Conservation (phyloP, 1,140 invertebrate genomes). For the Aleiodes sp. region DNA sequence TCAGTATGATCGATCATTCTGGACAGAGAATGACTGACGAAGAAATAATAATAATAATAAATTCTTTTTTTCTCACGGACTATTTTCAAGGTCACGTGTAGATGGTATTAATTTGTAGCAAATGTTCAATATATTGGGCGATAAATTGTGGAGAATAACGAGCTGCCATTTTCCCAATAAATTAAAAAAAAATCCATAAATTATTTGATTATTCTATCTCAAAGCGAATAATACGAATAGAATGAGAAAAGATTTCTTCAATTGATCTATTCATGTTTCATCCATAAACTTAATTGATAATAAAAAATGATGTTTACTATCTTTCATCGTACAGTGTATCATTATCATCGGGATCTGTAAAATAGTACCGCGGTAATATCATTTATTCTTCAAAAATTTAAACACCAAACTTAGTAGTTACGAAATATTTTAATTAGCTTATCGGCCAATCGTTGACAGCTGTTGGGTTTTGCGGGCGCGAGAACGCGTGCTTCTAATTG, state of each 20-base stretch:
- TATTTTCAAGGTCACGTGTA: neutral
- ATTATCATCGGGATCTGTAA: constrained; percentile 25
- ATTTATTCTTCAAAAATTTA: constrained; percentile 9
- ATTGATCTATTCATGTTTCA: neutral
- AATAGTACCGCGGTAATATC: neutral
- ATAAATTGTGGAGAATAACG: too few relatives aligned
- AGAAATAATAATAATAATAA: neutral
- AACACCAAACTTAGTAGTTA: constrained; percentile 41
- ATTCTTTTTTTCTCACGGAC: constrained; percentile 1
- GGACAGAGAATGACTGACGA: neutral
- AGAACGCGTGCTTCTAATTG: constrained; percentile 63
- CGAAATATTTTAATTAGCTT: constrained; percentile 67
- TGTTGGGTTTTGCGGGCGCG: constrained; percentile 40
- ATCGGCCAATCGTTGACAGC: constrained; percentile 62
- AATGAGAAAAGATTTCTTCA: too few relatives aligned
- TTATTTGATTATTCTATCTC: too few relatives aligned
- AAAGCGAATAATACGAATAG: too few relatives aligned
- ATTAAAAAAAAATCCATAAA: constrained; percentile 12
- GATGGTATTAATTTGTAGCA: neutral
- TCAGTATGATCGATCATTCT: neutral
- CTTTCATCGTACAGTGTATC: neutral
- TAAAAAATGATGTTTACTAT: neutral
- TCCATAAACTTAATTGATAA: neutral
- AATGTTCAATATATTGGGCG: neutral
- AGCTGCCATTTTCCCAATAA: neutral